Evolutionary conservation across 2,888 invertebrate genomes (phyloP), one percentile per base, ranked within the genome.

Genomic region (Melieria crassipennis): DNA sequence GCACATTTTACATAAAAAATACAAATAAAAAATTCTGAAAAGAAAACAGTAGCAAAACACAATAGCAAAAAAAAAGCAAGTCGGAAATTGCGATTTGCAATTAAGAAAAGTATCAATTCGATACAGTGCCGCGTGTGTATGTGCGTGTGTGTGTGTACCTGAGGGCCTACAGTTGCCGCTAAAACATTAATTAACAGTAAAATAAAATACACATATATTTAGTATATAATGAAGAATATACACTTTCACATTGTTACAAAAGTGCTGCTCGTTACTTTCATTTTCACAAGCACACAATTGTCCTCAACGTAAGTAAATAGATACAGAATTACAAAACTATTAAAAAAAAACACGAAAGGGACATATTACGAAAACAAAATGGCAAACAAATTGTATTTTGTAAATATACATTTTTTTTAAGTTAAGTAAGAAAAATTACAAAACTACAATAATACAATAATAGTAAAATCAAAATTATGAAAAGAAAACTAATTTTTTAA

Each of bases 251-350:
- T 76, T 13, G 70, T 75, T 43, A 78, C 75, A 66, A 78, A 79
- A 78, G 75, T 79, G 61, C 73, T 84, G 60, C 73, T 82, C 66
- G 78, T 80, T 47, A 77, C 77, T 68, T 70, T 84, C 69, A 73
- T 80, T 68, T 76, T 77, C 67, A 75, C 77, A 72, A 71, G 75
- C 50, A 73, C 78, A 70, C 78, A 78, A 70, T 73, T 74, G 42
- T 67, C 76, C 11, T 71, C 74, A 43, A 77, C 79, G 83, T 83
- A 77, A 83, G 84, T 83, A 72, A 30, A 30, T 30, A 30, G 30
- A 30, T 30, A 30, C 30, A 30, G 30, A 30, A 30, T 30, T 30
- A 30, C 30, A 30, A 30, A 30, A 30, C 30, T 30, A 30, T 50
- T 50, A 50, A 50, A 50, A 50, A 50, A 11, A 50, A 50, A 10